Conservation (phyloP, 2,888 invertebrate species). For the Tromatobia lineatoria region DNA sequence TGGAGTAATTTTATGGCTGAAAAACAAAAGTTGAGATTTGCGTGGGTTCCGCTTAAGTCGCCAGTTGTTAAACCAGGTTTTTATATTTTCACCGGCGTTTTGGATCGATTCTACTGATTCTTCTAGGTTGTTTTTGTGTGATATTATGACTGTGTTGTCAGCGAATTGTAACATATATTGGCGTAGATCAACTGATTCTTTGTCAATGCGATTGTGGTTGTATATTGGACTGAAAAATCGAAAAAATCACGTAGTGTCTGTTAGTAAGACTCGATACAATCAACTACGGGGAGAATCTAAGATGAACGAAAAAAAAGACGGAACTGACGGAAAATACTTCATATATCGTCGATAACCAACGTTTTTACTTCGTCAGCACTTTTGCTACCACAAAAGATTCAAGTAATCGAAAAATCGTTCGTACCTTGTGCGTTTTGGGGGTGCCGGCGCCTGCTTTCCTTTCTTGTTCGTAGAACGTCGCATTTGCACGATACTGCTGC, state of each 20-base stretch:
- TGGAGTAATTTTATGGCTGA: not conserved
- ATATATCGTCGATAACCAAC: not conserved
- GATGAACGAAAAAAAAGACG: no score
- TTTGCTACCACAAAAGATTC: not conserved
- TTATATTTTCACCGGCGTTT: not conserved
- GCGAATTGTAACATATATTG: conserved; percentile 25
- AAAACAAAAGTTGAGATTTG: not conserved
- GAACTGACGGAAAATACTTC: no score
- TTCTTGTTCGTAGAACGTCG: conserved; percentile 94
- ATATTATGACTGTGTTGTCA: not conserved
- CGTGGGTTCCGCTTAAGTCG: conserved; percentile 32
- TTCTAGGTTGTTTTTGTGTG: not conserved
- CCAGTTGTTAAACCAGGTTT: conserved; percentile 43
- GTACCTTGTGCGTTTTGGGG: conserved; percentile 97
- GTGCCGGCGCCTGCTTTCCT: conserved; percentile 97
- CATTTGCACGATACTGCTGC: conserved; percentile 92
- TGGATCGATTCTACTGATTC: not conserved
- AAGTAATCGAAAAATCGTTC: conserved; percentile 16
- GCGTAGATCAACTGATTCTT: not conserved
- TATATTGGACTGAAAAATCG: no score
- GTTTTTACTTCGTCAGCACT: no score
- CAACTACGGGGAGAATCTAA: no score
- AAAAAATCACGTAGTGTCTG: no score
- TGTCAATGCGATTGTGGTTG: conserved; percentile 3
- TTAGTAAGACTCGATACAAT: no score